phyloP scores from a whole-genome alignment of 1,140 invertebrate species.

The Pseudomyrmex sp. region DNA sequence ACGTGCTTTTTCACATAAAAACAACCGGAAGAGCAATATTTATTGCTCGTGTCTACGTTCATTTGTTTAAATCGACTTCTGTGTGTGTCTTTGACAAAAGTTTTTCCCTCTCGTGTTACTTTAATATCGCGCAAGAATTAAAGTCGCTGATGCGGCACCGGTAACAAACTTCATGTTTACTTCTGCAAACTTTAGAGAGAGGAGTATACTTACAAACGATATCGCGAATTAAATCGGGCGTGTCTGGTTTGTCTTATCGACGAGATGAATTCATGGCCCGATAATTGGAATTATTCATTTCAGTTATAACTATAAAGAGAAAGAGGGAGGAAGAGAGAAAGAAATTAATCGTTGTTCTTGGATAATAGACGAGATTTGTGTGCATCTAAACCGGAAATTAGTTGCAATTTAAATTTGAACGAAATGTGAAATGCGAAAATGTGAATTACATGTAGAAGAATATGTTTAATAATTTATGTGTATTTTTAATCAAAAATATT shows the following conservation, averaged over 20 bases:
- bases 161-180: slow-evolving; percentile 26
- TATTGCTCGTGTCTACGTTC: neutral
- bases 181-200: slow-evolving; percentile 12
- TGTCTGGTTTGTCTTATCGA: slow-evolving; percentile 21
- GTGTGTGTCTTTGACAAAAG: neutral
- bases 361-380: neutral
- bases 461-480: slow-evolving; percentile 1
- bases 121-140: slow-evolving; percentile 1
- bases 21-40: neutral
- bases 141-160: slow-evolving; percentile 1
- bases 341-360: neutral
- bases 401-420: neutral
- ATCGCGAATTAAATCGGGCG: slow-evolving; percentile 6
- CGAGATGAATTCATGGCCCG: neutral
- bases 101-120: neutral
- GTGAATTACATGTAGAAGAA: neutral
- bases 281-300: slow-evolving; percentile 7
- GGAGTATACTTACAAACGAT: slow-evolving; percentile 11
- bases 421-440: too few species aligned
- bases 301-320: too few species aligned
- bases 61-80: slow-evolving; percentile 7
- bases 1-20: too few species aligned
- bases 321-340: too few species aligned
- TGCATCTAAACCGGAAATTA: neutral
- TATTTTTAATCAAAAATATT: neutral